phyloP scores from a whole-genome alignment of 2,888 invertebrate genomes.

The Erebia ligea region DNA sequence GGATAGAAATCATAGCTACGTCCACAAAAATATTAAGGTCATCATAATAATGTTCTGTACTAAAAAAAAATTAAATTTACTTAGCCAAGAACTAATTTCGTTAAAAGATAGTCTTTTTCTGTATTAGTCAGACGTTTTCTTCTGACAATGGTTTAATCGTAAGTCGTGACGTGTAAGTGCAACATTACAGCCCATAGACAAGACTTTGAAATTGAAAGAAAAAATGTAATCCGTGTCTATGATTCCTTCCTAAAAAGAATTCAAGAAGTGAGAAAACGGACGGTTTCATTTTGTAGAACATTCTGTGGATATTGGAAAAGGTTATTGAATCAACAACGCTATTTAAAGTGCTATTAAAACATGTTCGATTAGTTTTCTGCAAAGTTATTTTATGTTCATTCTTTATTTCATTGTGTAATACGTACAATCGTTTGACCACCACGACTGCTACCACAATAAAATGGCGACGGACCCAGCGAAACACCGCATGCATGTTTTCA shows the following conservation, averaged over 20 bases:
- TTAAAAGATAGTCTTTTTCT: no score
- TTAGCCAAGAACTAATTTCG: no score
- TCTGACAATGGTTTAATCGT: neutral
- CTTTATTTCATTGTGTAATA: conserved; percentile 75
- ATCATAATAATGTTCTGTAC: no score
- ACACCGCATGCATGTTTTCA: conserved; percentile 96
- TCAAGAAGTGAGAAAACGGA: conserved; percentile 64
- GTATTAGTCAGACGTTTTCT: no score
- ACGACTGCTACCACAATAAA: conserved; percentile 79
- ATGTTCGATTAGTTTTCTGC: conserved; percentile 72
- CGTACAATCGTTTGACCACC: conserved; percentile 57
- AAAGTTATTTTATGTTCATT: conserved; percentile 69
- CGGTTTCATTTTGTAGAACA: conserved; percentile 69
- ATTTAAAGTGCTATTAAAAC: conserved; percentile 64
- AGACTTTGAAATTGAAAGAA: conserved; percentile 23
- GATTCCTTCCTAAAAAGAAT: conserved; percentile 52
- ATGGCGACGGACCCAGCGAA: conserved; percentile 91
- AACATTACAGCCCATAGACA: conserved; percentile 31
- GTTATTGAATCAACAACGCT: conserved; percentile 72
- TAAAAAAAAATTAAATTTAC: no score
- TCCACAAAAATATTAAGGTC: no score
- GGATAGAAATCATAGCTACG: no score
- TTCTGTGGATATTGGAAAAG: conserved; percentile 56
- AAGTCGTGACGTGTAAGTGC: neutral
- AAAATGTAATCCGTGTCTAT: conserved; percentile 48